Evolutionary conservation across 2,888 invertebrate genomes (phyloP).

Genomic region (Caradrina clavipalpis): DNA sequence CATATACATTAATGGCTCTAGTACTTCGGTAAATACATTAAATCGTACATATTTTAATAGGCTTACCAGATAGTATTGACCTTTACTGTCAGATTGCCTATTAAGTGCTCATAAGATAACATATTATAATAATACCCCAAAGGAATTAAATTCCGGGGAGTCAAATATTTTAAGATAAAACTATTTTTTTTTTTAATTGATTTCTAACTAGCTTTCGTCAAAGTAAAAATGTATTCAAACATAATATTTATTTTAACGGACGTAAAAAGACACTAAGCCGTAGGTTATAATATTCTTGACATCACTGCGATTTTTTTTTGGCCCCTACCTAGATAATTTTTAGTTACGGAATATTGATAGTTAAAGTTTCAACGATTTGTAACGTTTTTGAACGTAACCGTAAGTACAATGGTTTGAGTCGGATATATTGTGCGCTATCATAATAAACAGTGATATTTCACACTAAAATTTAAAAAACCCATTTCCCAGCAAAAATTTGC

Average conservation of each 20-base stretch:
- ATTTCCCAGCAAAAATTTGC: too few species aligned
- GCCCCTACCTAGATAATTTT: too few species aligned
- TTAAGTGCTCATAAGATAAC: neutral
- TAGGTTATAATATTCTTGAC: too few species aligned
- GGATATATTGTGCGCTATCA: too few species aligned
- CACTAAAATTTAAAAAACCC: too few species aligned
- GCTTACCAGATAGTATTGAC: neutral
- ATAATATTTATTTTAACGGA: neutral
- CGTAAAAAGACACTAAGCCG: neutral
- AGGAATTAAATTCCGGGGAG: slow-evolving; percentile 13
- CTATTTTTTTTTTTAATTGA: neutral
- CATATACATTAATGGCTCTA: slow-evolving; percentile 24
- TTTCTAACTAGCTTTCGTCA: neutral
- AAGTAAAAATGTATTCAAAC: neutral
- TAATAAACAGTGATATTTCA: too few species aligned
- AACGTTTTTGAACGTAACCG: too few species aligned
- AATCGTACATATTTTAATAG: neutral
- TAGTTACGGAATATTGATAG: too few species aligned
- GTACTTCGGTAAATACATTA: neutral
- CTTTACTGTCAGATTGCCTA: neutral
- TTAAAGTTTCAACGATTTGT: too few species aligned
- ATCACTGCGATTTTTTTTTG: too few species aligned
- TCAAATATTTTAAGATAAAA: neutral
- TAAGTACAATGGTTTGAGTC: too few species aligned
- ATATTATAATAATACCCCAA: neutral